Percentiles rank a stretch among this genome's conserved stretches.
Evolutionary conservation across 2,113 vertebrate species (phyloP).

Genomic region (Furnarius figulus): DNA sequence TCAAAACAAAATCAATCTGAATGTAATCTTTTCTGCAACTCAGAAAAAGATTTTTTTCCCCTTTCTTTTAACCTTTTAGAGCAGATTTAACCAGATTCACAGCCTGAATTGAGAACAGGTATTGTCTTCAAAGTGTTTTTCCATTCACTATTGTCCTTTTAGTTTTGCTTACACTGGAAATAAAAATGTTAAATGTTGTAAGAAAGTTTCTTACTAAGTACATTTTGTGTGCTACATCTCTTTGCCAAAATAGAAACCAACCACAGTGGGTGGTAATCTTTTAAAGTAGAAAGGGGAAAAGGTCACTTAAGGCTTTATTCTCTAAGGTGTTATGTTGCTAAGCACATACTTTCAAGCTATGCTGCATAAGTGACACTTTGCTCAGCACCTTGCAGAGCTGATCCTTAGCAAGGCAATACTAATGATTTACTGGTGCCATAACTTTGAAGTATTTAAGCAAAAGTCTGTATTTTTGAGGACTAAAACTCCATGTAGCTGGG

Average conservation of each 20-base stretch:
- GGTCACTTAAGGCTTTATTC: background rate
- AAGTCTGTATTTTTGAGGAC: background rate
- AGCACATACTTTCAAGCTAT: background rate
- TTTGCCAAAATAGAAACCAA: slow-evolving; percentile 8
- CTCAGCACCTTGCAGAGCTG: background rate
- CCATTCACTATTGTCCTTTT: background rate
- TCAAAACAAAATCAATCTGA: background rate
- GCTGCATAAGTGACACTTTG: background rate
- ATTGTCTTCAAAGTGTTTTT: background rate
- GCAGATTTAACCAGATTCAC: background rate
- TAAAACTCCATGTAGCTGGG: background rate
- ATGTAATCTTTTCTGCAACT: background rate
- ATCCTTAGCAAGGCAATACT: background rate
- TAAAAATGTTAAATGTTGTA: background rate
- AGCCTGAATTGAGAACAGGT: background rate
- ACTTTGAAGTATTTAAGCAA: background rate
- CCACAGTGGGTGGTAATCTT: background rate
- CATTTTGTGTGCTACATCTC: background rate
- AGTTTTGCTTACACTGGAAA: background rate
- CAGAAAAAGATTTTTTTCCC: background rate
- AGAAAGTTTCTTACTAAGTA: background rate
- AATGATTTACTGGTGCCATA: background rate
- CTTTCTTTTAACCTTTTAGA: background rate
- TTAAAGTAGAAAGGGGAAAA: background rate
- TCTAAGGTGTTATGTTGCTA: background rate